A percentile compares a stretch with the other conserved stretches of the same genome.
Evolutionary conservation across 2,797 vertebrate genomes (phyloP).

Genomic region (Lagodon rhomboides): DNA sequence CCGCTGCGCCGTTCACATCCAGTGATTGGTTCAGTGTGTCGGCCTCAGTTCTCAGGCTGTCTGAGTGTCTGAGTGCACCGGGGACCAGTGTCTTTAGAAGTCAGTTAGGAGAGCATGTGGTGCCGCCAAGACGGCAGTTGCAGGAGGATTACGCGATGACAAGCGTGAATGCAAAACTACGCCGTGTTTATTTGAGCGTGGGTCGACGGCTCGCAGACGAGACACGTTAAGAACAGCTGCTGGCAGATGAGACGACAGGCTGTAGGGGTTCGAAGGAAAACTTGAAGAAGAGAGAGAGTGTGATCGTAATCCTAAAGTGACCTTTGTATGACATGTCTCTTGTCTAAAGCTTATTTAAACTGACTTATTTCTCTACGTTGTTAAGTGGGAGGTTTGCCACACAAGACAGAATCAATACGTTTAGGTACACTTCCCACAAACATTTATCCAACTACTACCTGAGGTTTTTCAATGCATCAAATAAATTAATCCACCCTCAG

Average conservation of each 20-base stretch:
- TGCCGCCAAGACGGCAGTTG: slow-evolving; percentile 35
- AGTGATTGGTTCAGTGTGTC: slow-evolving; percentile 44
- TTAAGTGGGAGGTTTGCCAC: background rate
- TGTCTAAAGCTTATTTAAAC: background rate
- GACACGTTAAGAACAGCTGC: slow-evolving; percentile 52
- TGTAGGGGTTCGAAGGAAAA: slow-evolving; percentile 16
- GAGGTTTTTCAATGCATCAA: background rate
- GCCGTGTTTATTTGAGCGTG: slow-evolving; percentile 52
- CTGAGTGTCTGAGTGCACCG: background rate
- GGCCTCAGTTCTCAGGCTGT: slow-evolving; percentile 17
- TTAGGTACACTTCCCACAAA: background rate
- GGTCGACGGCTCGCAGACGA: slow-evolving; percentile 43
- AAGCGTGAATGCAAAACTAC: slow-evolving; percentile 58
- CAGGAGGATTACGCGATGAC: slow-evolving; percentile 55
- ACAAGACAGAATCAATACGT: background rate
- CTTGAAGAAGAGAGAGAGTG: background rate
- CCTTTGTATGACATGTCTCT: slow-evolving; percentile 20
- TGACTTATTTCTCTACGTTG: background rate
- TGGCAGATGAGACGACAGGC: slow-evolving; percentile 60
- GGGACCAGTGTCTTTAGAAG: background rate
- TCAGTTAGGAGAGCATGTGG: slow-evolving; percentile 12
- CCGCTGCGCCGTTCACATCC: slow-evolving; percentile 23
- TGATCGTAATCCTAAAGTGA: slow-evolving; percentile 12
- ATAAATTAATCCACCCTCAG: no score
- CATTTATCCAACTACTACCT: background rate